phyloP scores from a whole-genome alignment of 2,797 vertebrate species.

The Girardinus metallicus region DNA sequence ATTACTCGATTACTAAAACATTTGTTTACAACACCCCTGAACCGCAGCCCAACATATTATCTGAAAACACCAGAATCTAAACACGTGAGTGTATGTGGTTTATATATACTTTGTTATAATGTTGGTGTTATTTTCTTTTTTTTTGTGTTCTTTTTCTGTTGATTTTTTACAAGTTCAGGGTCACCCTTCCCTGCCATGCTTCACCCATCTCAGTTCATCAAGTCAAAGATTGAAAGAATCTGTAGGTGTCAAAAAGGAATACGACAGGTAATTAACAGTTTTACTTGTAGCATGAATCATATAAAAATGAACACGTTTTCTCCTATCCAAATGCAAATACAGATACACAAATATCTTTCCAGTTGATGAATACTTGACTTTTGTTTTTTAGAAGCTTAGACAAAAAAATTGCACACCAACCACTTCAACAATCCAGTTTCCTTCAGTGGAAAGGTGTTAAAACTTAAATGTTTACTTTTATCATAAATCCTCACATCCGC shows the following conservation, averaged over 20 bases:
- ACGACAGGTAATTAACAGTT: not conserved
- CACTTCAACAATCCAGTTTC: not conserved
- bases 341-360: not conserved
- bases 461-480: not conserved
- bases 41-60: too few relatives aligned
- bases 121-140: not conserved
- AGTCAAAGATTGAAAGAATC: not conserved
- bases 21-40: too few relatives aligned
- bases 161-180: not conserved
- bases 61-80: too few relatives aligned
- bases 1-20: too few relatives aligned
- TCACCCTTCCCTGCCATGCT: not conserved
- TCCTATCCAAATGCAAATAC: not conserved
- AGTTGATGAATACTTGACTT: not conserved
- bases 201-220: not conserved
- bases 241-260: not conserved
- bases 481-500: not conserved
- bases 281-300: not conserved
- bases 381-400: not conserved
- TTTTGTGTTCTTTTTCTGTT: not conserved
- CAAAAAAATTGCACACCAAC: not conserved
- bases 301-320: not conserved
- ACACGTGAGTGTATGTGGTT: too few relatives aligned
- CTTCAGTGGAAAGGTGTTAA: not conserved
- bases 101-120: too few relatives aligned